Conservation (phyloP, 2,888 invertebrate species). For the Stenodema calcarata region DNA sequence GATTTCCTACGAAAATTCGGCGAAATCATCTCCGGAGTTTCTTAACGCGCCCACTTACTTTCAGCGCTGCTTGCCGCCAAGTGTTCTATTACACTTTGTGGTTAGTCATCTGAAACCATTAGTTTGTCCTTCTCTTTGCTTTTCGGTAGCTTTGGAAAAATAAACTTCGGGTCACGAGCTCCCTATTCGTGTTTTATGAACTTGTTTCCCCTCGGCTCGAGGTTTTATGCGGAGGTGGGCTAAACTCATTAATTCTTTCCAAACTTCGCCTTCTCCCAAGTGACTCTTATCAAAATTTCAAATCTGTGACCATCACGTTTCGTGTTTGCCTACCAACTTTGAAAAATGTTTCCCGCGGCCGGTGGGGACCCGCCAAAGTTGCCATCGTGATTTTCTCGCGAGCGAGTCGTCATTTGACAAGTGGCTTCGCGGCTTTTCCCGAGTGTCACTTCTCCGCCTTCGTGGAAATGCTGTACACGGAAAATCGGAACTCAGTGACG, state of each 20-base stretch:
- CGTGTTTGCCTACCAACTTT: not conserved
- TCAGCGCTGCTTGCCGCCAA: too few species aligned
- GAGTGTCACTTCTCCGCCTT: not conserved
- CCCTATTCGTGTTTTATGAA: not conserved
- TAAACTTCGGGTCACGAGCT: not conserved
- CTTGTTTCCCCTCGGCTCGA: not conserved
- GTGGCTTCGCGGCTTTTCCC: not conserved
- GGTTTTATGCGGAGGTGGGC: not conserved
- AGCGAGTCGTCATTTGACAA: not conserved
- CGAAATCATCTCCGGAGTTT: too few species aligned
- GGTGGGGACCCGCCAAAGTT: not conserved
- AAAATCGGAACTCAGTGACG: too few species aligned
- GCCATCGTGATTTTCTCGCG: not conserved
- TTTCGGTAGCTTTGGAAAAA: not conserved
- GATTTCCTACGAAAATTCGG: too few species aligned
- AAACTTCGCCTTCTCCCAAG: not conserved
- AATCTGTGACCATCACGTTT: not conserved
- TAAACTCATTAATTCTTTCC: slow-evolving; percentile 2
- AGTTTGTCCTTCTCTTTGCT: not conserved
- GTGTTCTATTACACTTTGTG: too few species aligned
- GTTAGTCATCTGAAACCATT: not conserved
- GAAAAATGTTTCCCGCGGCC: not conserved
- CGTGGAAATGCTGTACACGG: too few species aligned
- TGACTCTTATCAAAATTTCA: not conserved
- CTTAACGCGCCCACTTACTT: too few species aligned